Base-by-base conservation (phyloP, 2,888 invertebrate species). In the Polydrusus cervinus region DNA sequence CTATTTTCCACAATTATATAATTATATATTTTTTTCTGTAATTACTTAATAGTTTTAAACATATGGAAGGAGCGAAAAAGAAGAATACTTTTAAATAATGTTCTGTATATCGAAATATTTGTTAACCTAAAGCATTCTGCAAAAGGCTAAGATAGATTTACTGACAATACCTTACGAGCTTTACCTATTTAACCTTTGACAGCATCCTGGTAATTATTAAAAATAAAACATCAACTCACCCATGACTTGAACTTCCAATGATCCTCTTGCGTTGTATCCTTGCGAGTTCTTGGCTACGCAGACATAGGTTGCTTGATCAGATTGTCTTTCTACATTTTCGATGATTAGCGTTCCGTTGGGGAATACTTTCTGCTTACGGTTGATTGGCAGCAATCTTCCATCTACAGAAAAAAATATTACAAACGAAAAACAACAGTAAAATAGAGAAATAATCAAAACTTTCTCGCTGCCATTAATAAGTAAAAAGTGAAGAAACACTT, bases 211-310 rank as follows among this genome's bases (percentile, higher is more conserved):
- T 9, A 55, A 34, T 14, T n/a, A 25, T n/a, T 20, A 10, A 43
- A 18, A 18, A 60, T 40, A 68, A 68, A 43, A 61, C 25, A 74
- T 71, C 47, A 80, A 92, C 97, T 94, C 91, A 98, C 98, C 97
- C 95, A 98, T 96, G 70, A 98, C 97, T 93, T 95, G 95, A 76
- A 98, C 94, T 91, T 96, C 96, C 75, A 98, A 90, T 40, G 94
- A 93, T 83, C 95, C 95, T 78, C 95, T 90, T 49, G 96, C 96
- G 80, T 93, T 95, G 88, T 96, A 97, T 74, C 96, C 96, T 86
- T 96, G 96, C 13, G 94, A 93, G 88, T 97, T 97, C 86, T 94
- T 94, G 25, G 97, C 98, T 30, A 96, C 96, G 87, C 98, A 98
- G 0, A 95, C 96, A 89, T 98, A 98, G 0, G 94, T 94, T 9